A percentile compares a stretch with the other conserved stretches of the same genome.
phyloP scores from a whole-genome alignment of 2,113 vertebrate species.

The Hucho hucho region DNA sequence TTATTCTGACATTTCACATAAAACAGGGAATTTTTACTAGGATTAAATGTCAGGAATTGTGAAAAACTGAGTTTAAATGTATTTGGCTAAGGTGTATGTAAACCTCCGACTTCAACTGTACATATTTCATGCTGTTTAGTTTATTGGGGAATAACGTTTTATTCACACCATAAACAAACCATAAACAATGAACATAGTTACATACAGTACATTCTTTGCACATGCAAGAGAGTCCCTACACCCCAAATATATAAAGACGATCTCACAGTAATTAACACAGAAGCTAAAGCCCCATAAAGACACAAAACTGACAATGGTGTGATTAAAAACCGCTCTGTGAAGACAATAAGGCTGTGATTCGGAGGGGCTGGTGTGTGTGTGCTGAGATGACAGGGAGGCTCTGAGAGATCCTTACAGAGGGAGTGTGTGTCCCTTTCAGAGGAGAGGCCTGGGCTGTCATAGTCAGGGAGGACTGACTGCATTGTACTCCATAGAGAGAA shows the following conservation, averaged over 20 bases:
- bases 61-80: too few species aligned
- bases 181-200: background rate
- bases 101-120: too few species aligned
- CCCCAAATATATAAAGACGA: background rate
- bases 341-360: too few species aligned
- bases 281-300: background rate
- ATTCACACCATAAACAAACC: background rate
- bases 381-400: too few species aligned
- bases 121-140: background rate
- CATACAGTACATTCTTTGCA: background rate
- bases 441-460: background rate
- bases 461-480: background rate
- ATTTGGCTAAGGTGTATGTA: too few species aligned
- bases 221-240: background rate
- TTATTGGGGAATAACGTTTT: background rate
- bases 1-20: too few species aligned
- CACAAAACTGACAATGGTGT: constrained; percentile 2
- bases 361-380: too few species aligned
- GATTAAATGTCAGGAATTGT: too few species aligned
- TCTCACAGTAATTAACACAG: background rate
- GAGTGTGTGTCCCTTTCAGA: background rate
- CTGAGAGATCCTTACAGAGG: background rate
- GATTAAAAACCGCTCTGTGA: background rate
- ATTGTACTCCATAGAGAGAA: background rate
- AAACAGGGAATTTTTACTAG: too few species aligned